Evolutionary conservation across 2,888 invertebrate species (phyloP).

Genomic region (Polia nebulosa): DNA sequence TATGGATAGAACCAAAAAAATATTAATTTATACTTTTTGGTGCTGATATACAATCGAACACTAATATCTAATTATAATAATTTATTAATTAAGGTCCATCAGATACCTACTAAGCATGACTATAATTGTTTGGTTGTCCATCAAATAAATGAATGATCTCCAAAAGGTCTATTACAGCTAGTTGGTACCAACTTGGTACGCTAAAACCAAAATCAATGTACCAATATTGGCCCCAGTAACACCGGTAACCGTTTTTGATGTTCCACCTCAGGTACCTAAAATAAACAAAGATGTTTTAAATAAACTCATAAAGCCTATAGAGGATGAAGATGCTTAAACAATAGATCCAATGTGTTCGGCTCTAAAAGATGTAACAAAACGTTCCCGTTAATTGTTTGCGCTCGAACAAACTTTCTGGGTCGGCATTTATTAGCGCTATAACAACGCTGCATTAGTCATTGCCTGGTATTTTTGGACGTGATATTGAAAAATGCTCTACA

Average conservation of each 20-base stretch:
- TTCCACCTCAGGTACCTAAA: conserved; percentile 59
- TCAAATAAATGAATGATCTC: too few relatives aligned
- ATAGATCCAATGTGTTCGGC: conserved; percentile 71
- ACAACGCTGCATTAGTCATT: conserved; percentile 72
- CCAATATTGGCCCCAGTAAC: conserved; percentile 46
- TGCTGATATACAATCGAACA: neutral
- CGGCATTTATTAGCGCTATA: conserved; percentile 77
- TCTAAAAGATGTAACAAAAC: conserved; percentile 76
- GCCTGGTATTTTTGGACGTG: conserved; percentile 58
- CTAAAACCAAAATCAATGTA: neutral
- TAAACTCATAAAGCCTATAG: conserved; percentile 64
- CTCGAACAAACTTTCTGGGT: conserved; percentile 78
- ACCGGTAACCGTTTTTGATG: conserved; percentile 46
- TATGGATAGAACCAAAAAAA: neutral
- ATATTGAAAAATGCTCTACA: conserved; percentile 42
- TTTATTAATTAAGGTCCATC: neutral
- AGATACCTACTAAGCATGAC: neutral
- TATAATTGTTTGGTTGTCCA: neutral
- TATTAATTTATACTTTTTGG: neutral
- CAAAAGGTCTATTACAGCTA: neutral
- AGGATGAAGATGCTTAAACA: conserved; percentile 68
- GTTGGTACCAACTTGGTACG: neutral
- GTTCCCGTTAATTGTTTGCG: conserved; percentile 80
- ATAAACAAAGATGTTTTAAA: conserved; percentile 63
- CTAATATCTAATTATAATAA: neutral